phyloP scores from a whole-genome alignment of 2,113 vertebrate genomes.

The Corythoichthys haematopterus region DNA sequence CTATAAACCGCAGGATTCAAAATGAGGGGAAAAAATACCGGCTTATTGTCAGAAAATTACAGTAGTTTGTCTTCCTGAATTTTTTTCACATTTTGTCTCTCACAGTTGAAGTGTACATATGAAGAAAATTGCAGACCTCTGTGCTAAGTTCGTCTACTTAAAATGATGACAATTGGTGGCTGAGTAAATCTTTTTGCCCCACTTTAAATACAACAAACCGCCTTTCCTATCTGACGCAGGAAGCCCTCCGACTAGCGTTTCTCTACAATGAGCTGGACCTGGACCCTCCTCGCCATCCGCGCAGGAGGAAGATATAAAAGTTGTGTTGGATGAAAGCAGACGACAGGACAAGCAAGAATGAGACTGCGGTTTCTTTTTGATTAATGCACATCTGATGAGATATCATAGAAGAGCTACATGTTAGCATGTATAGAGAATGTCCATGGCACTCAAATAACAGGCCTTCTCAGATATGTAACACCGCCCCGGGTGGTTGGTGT shows the following conservation, averaged over 20 bases:
- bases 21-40: too few species aligned
- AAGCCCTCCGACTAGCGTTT: conserved; percentile 83
- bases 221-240: conserved; percentile 67
- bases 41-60: too few species aligned
- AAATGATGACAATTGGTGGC: too few species aligned
- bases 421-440: conserved; percentile 79
- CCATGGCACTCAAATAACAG: conserved; percentile 79
- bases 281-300: conserved; percentile 33
- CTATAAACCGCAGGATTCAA: too few species aligned
- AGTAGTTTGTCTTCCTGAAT: too few species aligned
- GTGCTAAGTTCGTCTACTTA: too few species aligned
- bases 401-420: conserved; percentile 3
- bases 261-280: conserved; percentile 80
- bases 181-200: too few species aligned
- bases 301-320: conserved; percentile 35
- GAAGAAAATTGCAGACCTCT: too few species aligned
- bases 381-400: not conserved
- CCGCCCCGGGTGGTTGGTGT: conserved; percentile 61
- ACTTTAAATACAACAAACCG: not conserved
- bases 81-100: too few species aligned
- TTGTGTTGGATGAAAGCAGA: not conserved
- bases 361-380: conserved; percentile 1
- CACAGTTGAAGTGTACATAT: too few species aligned
- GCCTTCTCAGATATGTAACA: conserved; percentile 87
- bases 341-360: conserved; percentile 4